A percentile compares a stretch with the other conserved stretches of the same genome.
phyloP scores from a whole-genome alignment of 2,113 vertebrate species.

The Tichodroma muraria region DNA sequence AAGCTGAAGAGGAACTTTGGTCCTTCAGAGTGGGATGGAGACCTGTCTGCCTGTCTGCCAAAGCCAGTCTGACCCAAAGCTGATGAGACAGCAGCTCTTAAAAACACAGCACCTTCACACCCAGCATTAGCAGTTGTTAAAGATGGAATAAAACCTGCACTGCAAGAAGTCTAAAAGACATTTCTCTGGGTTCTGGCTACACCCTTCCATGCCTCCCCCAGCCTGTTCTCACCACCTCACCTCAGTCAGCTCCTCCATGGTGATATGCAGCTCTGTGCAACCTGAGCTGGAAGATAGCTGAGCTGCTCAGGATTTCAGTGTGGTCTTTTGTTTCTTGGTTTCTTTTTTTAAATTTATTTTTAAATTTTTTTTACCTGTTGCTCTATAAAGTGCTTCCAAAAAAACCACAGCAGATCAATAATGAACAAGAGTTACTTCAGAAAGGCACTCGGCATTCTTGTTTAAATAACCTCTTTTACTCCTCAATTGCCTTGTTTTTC shows the following conservation, averaged over 20 bases:
- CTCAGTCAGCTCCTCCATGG: background rate
- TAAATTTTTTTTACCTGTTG: background rate
- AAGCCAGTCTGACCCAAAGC: background rate
- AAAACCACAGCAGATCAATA: background rate
- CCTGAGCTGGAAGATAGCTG: background rate
- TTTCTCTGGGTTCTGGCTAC: background rate
- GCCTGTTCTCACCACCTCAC: background rate
- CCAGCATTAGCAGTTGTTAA: background rate
- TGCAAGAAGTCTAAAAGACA: background rate
- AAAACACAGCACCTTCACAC: background rate
- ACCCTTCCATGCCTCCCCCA: background rate
- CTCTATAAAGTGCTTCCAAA: background rate
- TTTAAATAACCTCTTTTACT: slow-evolving; percentile 27
- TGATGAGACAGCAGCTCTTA: background rate
- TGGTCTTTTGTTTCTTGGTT: background rate
- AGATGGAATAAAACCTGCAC: background rate
- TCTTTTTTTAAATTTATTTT: no score
- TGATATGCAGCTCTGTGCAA: background rate
- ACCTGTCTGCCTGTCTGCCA: background rate
- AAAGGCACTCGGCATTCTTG: background rate
- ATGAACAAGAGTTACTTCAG: background rate
- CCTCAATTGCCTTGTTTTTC: slow-evolving; percentile 1
- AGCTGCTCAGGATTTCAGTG: background rate
- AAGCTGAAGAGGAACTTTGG: background rate
- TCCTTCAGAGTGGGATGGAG: rapidly evolving